Conservation (phyloP, 2,797 vertebrate genomes). For the Potorous gilbertii region DNA sequence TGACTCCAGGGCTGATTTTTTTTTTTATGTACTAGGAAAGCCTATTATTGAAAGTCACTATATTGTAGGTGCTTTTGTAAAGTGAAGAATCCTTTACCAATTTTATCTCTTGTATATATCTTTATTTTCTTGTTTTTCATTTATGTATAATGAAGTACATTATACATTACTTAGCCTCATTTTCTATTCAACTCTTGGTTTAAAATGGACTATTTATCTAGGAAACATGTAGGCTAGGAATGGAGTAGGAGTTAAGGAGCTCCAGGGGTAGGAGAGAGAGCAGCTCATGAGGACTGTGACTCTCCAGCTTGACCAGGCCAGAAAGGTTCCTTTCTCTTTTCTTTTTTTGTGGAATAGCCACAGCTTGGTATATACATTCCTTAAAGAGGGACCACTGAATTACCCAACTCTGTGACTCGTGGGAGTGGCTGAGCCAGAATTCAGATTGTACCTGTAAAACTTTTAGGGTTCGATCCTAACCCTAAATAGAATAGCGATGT, state of each 20-base stretch:
- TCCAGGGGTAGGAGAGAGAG: background rate
- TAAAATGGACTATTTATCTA: constrained; percentile 38
- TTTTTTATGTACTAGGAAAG: background rate
- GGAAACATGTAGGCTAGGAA: background rate
- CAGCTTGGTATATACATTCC: background rate
- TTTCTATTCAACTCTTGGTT: constrained; percentile 14
- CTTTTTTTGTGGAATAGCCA: background rate
- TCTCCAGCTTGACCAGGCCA: background rate
- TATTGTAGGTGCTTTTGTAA: background rate
- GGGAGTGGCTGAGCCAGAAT: background rate
- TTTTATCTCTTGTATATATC: background rate
- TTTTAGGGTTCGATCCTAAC: background rate
- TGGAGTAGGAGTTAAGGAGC: background rate
- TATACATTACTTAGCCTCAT: background rate
- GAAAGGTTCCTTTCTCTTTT: background rate
- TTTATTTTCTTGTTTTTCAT: constrained; percentile 21
- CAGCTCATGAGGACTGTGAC: background rate
- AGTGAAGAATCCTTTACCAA: constrained; percentile 24
- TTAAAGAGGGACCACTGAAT: background rate
- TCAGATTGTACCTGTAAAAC: background rate
- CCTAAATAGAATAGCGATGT: background rate
- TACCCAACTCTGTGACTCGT: background rate
- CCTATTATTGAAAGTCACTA: background rate
- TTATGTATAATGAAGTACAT: background rate
- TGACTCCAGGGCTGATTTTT: too few relatives aligned